phyloP scores from a whole-genome alignment of 2,797 vertebrate genomes.

The Lagocephalus sceleratus region DNA sequence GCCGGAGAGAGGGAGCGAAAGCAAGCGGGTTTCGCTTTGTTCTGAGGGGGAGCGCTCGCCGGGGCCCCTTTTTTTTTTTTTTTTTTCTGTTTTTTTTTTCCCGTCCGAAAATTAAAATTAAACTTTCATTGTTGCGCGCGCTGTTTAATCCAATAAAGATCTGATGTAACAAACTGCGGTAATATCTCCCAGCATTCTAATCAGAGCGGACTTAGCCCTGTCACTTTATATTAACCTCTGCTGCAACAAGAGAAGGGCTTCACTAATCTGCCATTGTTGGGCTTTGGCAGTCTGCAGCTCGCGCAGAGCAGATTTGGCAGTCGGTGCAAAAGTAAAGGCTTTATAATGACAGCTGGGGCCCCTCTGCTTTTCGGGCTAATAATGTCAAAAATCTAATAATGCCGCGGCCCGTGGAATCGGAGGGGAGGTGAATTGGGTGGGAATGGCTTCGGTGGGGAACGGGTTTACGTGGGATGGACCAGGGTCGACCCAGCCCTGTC shows the following conservation, averaged over 20 bases:
- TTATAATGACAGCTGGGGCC: slow-evolving; percentile 77
- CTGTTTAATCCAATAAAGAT: slow-evolving; percentile 97
- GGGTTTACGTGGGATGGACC: slow-evolving; percentile 30
- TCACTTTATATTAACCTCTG: slow-evolving; percentile 99
- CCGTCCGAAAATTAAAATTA: slow-evolving; percentile 83
- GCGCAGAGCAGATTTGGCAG: slow-evolving; percentile 86
- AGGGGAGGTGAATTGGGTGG: slow-evolving; percentile 61
- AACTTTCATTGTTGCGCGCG: slow-evolving; percentile 93
- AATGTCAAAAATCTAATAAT: slow-evolving; percentile 77
- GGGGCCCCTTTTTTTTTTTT: slow-evolving; percentile 68
- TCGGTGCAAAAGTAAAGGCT: slow-evolving; percentile 76
- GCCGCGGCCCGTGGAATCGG: slow-evolving; percentile 62
- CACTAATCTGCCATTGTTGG: slow-evolving; percentile 94
- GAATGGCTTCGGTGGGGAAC: slow-evolving; percentile 40
- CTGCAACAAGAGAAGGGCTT: slow-evolving; percentile 94
- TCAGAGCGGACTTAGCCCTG: slow-evolving; percentile 97
- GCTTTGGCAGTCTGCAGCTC: slow-evolving; percentile 86
- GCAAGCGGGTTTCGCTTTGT: slow-evolving; percentile 71
- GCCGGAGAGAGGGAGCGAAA: slow-evolving; percentile 53
- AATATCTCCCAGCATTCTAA: slow-evolving; percentile 97
- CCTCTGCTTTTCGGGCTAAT: slow-evolving; percentile 76
- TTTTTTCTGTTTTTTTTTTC: slow-evolving; percentile 73
- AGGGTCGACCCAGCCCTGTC: neutral
- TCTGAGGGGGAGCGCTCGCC: slow-evolving; percentile 68
- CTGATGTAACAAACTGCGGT: slow-evolving; percentile 90